Conservation (phyloP, 2,797 vertebrate species). For the Spinibarbus caldwelli region DNA sequence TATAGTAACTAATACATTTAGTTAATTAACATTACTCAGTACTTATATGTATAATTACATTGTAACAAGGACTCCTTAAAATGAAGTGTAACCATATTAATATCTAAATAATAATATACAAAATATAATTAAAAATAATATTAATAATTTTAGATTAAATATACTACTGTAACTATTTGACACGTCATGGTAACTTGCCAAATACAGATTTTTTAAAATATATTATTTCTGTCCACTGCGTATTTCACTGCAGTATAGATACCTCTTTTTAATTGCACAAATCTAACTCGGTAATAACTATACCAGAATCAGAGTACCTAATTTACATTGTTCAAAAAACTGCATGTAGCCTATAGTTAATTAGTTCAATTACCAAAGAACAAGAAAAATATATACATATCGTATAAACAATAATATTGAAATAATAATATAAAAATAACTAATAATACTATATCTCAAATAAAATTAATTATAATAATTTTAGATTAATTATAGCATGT, state of each 20-base stretch:
- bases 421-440: neutral
- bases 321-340: neutral
- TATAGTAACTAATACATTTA: no score
- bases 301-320: neutral
- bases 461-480: neutral
- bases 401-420: neutral
- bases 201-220: no score
- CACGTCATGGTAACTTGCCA: neutral
- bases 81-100: no score
- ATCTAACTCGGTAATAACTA: neutral
- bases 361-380: neutral
- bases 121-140: no score
- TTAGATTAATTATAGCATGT: neutral
- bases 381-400: neutral
- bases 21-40: no score
- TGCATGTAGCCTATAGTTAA: neutral
- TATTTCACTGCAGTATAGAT: neutral
- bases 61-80: no score
- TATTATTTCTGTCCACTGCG: neutral
- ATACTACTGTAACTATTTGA: no score
- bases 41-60: no score
- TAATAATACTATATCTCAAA: neutral
- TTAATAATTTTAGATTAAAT: no score
- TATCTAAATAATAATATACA: no score
- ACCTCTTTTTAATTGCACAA: no score